Evolutionary conservation across 2,888 invertebrate species (phyloP).

Genomic region (Synergus itoensis): DNA sequence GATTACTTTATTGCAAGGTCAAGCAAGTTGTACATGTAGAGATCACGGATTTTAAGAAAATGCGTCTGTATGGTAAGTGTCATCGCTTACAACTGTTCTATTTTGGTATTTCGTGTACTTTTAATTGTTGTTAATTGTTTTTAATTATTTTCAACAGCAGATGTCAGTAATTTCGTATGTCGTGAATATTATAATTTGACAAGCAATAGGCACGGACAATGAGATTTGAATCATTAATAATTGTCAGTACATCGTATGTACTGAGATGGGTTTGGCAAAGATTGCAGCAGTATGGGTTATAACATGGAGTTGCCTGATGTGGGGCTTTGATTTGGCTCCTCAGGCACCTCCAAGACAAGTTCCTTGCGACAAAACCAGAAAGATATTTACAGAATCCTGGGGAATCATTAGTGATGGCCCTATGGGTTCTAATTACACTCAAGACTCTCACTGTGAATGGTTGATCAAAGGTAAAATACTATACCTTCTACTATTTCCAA

Average conservation of each 20-base stretch:
- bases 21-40: slow-evolving; percentile 27
- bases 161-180: background rate
- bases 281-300: slow-evolving; percentile 72
- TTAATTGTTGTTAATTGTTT: background rate
- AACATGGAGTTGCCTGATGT: slow-evolving; percentile 73
- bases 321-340: slow-evolving; percentile 70
- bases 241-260: slow-evolving; percentile 56
- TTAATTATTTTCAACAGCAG: slow-evolving; percentile 2
- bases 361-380: slow-evolving; percentile 91
- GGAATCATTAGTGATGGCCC: slow-evolving; percentile 95
- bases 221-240: slow-evolving; percentile 52
- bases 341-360: slow-evolving; percentile 77
- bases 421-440: slow-evolving; percentile 91
- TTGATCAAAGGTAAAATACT: slow-evolving; percentile 88
- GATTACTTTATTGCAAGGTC: slow-evolving; percentile 21
- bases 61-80: slow-evolving; percentile 1
- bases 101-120: background rate
- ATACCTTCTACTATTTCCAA: background rate
- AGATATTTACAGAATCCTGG: slow-evolving; percentile 88
- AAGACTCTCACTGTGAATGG: slow-evolving; percentile 97
- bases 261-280: slow-evolving; percentile 74
- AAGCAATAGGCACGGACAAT: slow-evolving; percentile 53
- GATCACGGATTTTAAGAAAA: slow-evolving; percentile 23
- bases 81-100: background rate
- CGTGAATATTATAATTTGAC: slow-evolving; percentile 17